Percentiles rank a stretch among this genome's conserved stretches.
phyloP scores from a whole-genome alignment of 2,113 vertebrate genomes.

The Motacilla alba region DNA sequence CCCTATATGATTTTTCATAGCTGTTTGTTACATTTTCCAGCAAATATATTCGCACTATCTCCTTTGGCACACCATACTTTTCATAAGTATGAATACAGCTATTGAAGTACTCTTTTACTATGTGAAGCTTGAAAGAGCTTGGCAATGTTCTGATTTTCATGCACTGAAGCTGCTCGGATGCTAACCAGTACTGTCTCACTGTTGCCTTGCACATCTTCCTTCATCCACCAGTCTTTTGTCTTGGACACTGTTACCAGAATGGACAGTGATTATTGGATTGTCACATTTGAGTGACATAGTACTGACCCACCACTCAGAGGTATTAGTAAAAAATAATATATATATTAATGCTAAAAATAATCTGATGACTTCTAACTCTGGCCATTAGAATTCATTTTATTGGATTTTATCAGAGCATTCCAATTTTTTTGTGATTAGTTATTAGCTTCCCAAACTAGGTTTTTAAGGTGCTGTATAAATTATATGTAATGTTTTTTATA shows the following conservation, averaged over 20 bases:
- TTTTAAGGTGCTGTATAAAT: not conserved
- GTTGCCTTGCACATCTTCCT: not conserved
- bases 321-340: not conserved
- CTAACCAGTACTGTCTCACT: not conserved
- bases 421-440: not conserved
- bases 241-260: not conserved
- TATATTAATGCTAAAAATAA: not conserved
- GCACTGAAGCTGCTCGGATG: not conserved
- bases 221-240: not conserved
- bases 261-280: not conserved
- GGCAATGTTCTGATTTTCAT: not conserved
- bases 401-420: not conserved
- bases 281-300: not conserved
- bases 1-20: not conserved
- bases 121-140: not conserved
- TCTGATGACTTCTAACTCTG: not conserved
- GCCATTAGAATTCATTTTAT: not conserved
- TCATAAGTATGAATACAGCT: not conserved
- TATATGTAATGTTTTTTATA: not conserved
- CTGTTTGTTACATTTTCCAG: not conserved
- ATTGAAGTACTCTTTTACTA: not conserved
- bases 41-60: not conserved
- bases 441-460: not conserved
- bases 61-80: not conserved
- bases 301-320: not conserved